Conservation (phyloP, 2,797 vertebrate genomes). For the Phrynocephalus forsythii region DNA sequence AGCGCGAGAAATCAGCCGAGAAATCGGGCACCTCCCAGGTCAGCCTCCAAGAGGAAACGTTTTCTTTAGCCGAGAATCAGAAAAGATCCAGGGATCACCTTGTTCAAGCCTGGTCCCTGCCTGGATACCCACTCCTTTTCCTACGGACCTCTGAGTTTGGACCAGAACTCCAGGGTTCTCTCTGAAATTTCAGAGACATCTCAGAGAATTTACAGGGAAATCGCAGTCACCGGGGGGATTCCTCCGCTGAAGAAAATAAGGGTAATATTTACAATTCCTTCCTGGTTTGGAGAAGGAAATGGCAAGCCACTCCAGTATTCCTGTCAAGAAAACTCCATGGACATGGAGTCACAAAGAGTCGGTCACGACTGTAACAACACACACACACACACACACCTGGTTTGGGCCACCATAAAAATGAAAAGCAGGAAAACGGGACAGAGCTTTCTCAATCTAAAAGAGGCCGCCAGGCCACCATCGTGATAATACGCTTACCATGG, state of each 20-base stretch:
- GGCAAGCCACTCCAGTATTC: too few species aligned
- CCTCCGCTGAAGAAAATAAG: neutral
- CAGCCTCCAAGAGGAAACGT: neutral
- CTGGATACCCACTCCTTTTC: too few species aligned
- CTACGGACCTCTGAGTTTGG: neutral
- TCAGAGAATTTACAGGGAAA: too few species aligned
- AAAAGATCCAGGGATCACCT: slow-evolving; percentile 47
- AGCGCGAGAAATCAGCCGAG: rapidly evolving
- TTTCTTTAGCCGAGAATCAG: neutral
- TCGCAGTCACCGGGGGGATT: neutral
- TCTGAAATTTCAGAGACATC: too few species aligned
- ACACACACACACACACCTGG: too few species aligned
- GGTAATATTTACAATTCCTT: too few species aligned
- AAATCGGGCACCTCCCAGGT: neutral
- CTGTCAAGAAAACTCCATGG: too few species aligned
- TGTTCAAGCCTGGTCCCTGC: neutral
- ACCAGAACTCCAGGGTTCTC: neutral
- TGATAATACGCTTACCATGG: slow-evolving; percentile 82
- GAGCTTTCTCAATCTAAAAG: neutral
- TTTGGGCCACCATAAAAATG: too few species aligned
- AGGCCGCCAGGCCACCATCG: neutral
- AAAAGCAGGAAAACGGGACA: neutral
- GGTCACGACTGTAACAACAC: too few species aligned
- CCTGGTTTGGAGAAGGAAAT: too few species aligned
- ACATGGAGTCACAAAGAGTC: too few species aligned